Evolutionary conservation across 1,140 invertebrate genomes (phyloP).

Genomic region (Ridgeia piscesae): DNA sequence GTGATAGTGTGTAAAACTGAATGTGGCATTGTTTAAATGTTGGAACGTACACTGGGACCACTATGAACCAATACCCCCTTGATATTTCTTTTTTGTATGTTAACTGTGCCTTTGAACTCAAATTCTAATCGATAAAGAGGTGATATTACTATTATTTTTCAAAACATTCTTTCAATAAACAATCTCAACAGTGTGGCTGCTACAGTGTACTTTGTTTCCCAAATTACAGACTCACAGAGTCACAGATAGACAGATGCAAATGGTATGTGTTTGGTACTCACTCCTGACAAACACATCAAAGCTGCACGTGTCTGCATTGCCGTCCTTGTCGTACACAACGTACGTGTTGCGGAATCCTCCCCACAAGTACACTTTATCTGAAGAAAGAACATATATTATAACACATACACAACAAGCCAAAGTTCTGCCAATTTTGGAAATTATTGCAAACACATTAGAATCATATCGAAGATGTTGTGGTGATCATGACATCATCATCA

Average conservation of each 20-base stretch:
- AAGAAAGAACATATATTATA: background rate
- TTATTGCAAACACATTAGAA: background rate
- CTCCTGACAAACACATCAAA: conserved; percentile 18
- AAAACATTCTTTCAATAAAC: too few relatives aligned
- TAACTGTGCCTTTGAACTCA: too few relatives aligned
- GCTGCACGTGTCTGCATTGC: conserved; percentile 16
- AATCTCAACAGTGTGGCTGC: background rate
- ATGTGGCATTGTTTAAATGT: too few relatives aligned
- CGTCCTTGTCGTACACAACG: conserved; percentile 17
- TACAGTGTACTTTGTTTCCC: background rate
- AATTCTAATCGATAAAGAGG: too few relatives aligned
- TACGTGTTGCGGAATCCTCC: conserved; percentile 14
- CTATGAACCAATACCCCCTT: too few relatives aligned
- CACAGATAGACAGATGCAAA: background rate
- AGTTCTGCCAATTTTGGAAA: background rate
- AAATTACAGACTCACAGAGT: background rate
- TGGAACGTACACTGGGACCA: too few relatives aligned
- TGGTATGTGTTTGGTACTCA: background rate
- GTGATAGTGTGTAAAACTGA: too few relatives aligned
- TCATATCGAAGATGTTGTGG: background rate
- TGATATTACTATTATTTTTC: too few relatives aligned
- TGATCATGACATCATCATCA: background rate
- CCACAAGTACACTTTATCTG: conserved; percentile 15
- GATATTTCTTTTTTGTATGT: too few relatives aligned
- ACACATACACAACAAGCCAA: too few relatives aligned